phyloP scores from a whole-genome alignment of 1,140 invertebrate species.

The Mamestra configurata region DNA sequence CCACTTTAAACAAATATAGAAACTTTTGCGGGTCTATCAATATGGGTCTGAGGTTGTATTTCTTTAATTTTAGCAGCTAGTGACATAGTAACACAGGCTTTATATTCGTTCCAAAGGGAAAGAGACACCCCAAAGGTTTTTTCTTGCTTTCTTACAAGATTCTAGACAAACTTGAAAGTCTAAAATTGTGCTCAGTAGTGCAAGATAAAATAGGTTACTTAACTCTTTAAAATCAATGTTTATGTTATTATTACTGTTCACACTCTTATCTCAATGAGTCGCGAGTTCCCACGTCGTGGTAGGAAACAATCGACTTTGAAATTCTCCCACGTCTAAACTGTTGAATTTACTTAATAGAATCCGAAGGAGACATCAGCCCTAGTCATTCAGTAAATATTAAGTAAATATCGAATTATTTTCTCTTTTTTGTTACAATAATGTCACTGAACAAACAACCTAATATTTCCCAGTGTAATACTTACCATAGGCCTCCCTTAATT shows the following conservation, averaged over 20 bases:
- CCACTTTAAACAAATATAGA: constrained; percentile 13
- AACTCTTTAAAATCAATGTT: neutral
- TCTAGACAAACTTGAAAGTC: too few relatives aligned
- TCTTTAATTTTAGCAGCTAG: too few relatives aligned
- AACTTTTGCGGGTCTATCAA: neutral
- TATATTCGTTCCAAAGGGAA: too few relatives aligned
- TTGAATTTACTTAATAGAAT: constrained; percentile 19
- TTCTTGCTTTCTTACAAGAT: too few relatives aligned
- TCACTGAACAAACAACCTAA: too few relatives aligned
- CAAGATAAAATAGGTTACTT: neutral
- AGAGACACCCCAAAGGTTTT: too few relatives aligned
- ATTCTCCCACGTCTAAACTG: constrained; percentile 29
- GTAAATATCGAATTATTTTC: neutral
- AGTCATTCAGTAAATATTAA: neutral
- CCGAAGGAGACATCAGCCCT: neutral
- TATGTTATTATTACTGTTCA: neutral
- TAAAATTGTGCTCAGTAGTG: too few relatives aligned
- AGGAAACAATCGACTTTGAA: constrained; percentile 9
- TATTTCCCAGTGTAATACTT: too few relatives aligned
- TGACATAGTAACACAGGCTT: too few relatives aligned
- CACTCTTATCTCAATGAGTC: neutral
- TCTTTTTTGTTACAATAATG: too few relatives aligned
- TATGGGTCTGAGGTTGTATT: too few relatives aligned
- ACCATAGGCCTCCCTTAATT: too few relatives aligned
- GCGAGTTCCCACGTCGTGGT: constrained; percentile 1